A percentile compares a stretch with the other conserved stretches of the same genome.
Evolutionary conservation across 2,113 vertebrate genomes (phyloP).

Genomic region (Tapirus terrestris): DNA sequence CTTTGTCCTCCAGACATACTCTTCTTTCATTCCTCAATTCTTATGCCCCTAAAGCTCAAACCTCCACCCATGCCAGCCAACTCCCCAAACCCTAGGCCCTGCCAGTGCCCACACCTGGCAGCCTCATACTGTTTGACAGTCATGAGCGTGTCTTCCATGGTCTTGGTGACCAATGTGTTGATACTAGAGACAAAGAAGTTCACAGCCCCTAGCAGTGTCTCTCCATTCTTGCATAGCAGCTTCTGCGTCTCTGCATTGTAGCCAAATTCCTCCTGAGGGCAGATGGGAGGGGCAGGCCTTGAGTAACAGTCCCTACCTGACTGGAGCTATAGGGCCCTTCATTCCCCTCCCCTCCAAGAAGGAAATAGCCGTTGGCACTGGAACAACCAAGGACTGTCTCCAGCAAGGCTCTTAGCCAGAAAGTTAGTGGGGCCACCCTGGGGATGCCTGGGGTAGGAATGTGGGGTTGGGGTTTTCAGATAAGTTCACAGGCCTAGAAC

Average conservation of each 20-base stretch:
- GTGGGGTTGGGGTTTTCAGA: background rate
- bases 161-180: conserved; percentile 98
- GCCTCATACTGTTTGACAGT: conserved; percentile 97
- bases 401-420: conserved; percentile 59
- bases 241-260: conserved; percentile 98
- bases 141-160: conserved; percentile 98
- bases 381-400: conserved; percentile 17
- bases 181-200: conserved; percentile 99
- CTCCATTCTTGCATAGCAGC: conserved; percentile 97
- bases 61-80: conserved; percentile 45
- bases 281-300: conserved; percentile 26
- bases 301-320: conserved; percentile 37
- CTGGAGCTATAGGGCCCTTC: background rate
- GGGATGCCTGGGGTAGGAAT: conserved; percentile 40
- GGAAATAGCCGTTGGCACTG: conserved; percentile 40
- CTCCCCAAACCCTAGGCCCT: conserved; percentile 52
- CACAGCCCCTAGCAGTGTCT: conserved; percentile 96
- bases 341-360: conserved; percentile 39
- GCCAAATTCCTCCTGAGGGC: conserved; percentile 96
- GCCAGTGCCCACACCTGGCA: conserved; percentile 89
- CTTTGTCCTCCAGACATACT: background rate
- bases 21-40: conserved; percentile 16
- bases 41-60: background rate
- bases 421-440: conserved; percentile 40
- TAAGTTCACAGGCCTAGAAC: conserved; percentile 41